Evolutionary conservation across 2,113 vertebrate genomes (phyloP).

Genomic region (Rhineura floridana): DNA sequence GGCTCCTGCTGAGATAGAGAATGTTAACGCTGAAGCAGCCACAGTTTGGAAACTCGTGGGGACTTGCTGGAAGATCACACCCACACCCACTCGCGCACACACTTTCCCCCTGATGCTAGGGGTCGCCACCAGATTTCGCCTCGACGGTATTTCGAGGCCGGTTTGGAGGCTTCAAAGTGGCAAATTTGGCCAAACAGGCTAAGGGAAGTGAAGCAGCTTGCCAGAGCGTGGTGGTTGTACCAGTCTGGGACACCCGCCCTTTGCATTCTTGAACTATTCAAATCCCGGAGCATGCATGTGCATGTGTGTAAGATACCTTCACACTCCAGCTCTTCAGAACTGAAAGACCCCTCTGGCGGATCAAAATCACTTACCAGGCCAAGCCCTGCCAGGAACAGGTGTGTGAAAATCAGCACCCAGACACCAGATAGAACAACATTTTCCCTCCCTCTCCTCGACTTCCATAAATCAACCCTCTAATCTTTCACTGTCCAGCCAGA

Average conservation of each 20-base stretch:
- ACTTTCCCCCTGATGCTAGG: too few species aligned
- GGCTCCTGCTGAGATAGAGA: rapidly evolving
- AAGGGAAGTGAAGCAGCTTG: too few species aligned
- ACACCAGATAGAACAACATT: constrained; percentile 63
- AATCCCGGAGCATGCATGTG: too few species aligned
- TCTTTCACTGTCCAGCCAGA: constrained; percentile 80
- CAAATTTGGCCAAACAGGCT: too few species aligned
- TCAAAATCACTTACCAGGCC: constrained; percentile 35
- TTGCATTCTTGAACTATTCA: neutral
- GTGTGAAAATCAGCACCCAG: constrained; percentile 68
- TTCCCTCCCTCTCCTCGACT: constrained; percentile 50
- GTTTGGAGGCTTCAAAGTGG: neutral
- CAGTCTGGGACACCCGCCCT: neutral
- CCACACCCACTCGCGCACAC: too few species aligned
- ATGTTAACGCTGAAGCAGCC: neutral
- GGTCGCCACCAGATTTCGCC: too few species aligned
- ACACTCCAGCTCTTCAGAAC: neutral
- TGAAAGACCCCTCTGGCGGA: neutral
- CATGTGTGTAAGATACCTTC: neutral
- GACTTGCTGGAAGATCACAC: neutral
- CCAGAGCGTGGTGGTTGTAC: neutral
- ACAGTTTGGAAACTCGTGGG: neutral
- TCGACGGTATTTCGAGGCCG: neutral
- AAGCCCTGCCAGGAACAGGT: constrained; percentile 77
- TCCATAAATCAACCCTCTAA: constrained; percentile 83